Evolutionary conservation across 1,140 invertebrate species (phyloP).

Genomic region (Dendrolimus kikuchii): DNA sequence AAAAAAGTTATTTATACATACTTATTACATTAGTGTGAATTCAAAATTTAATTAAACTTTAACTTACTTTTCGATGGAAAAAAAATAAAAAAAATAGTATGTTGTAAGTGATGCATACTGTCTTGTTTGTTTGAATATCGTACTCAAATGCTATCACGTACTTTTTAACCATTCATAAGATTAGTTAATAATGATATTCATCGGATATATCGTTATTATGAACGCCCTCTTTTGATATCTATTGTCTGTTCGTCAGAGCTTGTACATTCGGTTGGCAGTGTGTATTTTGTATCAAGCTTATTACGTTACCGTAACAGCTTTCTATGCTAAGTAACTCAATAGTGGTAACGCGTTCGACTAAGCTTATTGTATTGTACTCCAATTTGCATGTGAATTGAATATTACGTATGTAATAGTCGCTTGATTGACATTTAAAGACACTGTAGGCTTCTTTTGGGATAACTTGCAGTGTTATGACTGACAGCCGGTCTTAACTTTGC

Average conservation of each 20-base stretch:
- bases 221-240: conserved; percentile 43
- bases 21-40: too few species aligned
- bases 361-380: conserved; percentile 26
- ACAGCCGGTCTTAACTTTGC: neutral
- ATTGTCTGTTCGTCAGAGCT: conserved; percentile 30
- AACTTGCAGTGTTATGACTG: conserved; percentile 5
- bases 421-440: conserved; percentile 20
- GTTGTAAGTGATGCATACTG: too few species aligned
- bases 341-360: conserved; percentile 14
- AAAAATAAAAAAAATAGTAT: too few species aligned
- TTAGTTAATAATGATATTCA: conserved; percentile 36
- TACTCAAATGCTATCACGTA: too few species aligned
- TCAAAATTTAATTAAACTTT: too few species aligned
- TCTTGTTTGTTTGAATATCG: too few species aligned
- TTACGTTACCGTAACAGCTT: conserved; percentile 26
- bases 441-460: conserved; percentile 8
- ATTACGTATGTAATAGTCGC: conserved; percentile 13
- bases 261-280: conserved; percentile 21
- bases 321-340: conserved; percentile 33
- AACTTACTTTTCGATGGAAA: too few species aligned
- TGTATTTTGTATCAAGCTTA: conserved; percentile 32
- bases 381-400: conserved; percentile 24
- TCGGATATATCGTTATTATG: conserved; percentile 34
- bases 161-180: conserved; percentile 3
- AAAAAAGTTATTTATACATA: too few species aligned